These are phyloP conservation scores for Anableps anableps DNA, from an alignment of 2,797 vertebrate species.

Conservation along the genomic window DNA sequence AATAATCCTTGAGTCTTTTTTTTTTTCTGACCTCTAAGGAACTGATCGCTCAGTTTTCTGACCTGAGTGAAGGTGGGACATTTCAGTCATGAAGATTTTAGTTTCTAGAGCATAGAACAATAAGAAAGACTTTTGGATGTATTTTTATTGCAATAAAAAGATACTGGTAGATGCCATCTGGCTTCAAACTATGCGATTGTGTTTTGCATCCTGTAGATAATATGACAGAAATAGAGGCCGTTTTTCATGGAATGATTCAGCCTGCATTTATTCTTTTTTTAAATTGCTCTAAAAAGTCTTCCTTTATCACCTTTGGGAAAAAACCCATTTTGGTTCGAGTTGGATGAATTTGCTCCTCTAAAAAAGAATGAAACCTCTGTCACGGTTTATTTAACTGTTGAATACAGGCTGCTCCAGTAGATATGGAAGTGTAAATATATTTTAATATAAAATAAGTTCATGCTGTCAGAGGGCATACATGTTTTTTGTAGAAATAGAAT, in stretches of 20 bases:
- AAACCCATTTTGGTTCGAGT: background rate
- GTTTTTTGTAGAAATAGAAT: constrained; percentile 36
- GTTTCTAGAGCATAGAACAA: constrained; percentile 38
- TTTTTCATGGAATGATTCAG: background rate
- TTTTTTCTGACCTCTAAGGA: constrained; percentile 32
- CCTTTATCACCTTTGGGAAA: background rate
- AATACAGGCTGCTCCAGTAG: constrained; percentile 6
- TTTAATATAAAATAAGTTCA: constrained; percentile 40
- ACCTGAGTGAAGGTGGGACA: constrained; percentile 11
- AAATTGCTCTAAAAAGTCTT: background rate
- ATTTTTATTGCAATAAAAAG: constrained; percentile 51
- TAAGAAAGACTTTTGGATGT: constrained; percentile 21
- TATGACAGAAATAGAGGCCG: background rate
- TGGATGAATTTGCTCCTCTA: constrained; percentile 9
- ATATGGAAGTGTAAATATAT: background rate
- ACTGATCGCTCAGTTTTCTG: constrained; percentile 38
- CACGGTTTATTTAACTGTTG: constrained; percentile 14
- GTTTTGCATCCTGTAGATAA: constrained; percentile 11
- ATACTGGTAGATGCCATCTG: constrained; percentile 37
- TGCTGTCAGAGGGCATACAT: constrained; percentile 37
- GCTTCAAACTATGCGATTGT: constrained; percentile 28
- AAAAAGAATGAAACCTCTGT: background rate
- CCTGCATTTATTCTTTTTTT: constrained; percentile 11
- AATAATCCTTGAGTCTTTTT: constrained; percentile 44
- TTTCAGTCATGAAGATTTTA: constrained; percentile 41